phyloP scores from a whole-genome alignment of 2,797 vertebrate species.

The Rhinichthys osculus region DNA sequence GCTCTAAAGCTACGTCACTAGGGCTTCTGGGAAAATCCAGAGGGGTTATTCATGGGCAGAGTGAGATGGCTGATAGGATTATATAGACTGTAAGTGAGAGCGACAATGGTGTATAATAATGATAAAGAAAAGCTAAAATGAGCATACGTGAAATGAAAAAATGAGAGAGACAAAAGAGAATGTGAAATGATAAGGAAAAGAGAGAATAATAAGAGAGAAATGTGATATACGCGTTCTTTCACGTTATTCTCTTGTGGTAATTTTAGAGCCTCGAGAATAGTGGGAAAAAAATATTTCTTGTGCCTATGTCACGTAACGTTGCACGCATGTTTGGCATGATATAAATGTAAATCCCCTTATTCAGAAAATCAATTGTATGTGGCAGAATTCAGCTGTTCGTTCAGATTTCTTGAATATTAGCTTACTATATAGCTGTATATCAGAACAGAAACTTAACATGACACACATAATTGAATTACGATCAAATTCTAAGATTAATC shows the following conservation, averaged over 20 bases:
- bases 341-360: background rate
- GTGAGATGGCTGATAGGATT: background rate
- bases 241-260: background rate
- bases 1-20: background rate
- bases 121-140: background rate
- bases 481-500: background rate
- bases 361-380: background rate
- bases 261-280: background rate
- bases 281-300: background rate
- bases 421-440: background rate
- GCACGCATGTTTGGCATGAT: background rate
- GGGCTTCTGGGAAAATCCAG: slow-evolving; percentile 45
- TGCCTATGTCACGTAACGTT: background rate
- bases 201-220: background rate
- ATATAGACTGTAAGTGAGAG: slow-evolving; percentile 1
- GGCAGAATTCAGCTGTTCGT: background rate
- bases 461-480: background rate
- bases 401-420: background rate
- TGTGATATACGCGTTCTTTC: background rate
- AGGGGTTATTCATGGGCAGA: slow-evolving; percentile 54
- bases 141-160: background rate
- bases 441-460: background rate
- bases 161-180: slow-evolving; percentile 10
- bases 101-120: slow-evolving; percentile 3
- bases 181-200: slow-evolving; percentile 4